phyloP scores from a whole-genome alignment of 1,140 invertebrate species.

The Atta texana region DNA sequence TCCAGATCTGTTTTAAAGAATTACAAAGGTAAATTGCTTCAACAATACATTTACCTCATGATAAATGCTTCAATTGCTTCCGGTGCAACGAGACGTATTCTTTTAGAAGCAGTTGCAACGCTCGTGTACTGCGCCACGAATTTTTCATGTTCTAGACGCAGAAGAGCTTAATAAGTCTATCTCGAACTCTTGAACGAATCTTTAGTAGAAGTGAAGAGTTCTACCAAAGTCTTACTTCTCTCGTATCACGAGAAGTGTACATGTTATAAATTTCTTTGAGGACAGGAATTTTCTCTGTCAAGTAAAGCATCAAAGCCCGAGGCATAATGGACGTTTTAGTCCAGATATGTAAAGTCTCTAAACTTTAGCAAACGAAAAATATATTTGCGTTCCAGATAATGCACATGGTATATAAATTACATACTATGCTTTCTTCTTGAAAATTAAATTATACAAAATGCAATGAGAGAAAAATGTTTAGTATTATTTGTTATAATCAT shows the following conservation, averaged over 20 bases:
- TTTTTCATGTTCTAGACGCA: conserved; percentile 21
- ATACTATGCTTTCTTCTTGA: not conserved
- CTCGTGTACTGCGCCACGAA: not conserved
- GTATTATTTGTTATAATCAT: no score
- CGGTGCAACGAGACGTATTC: not conserved
- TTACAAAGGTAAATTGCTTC: not conserved
- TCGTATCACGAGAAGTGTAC: not conserved
- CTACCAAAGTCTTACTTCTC: not conserved
- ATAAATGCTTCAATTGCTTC: conserved; percentile 18
- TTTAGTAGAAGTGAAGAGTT: not conserved
- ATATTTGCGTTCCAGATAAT: not conserved
- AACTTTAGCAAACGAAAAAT: conserved; percentile 2
- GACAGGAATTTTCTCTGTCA: not conserved
- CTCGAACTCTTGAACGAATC: not conserved
- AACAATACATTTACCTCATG: conserved; percentile 16
- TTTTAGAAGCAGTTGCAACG: not conserved
- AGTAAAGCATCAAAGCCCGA: conserved; percentile 2
- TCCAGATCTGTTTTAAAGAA: not conserved
- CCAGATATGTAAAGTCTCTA: conserved; percentile 29
- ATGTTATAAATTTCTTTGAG: conserved; percentile 42
- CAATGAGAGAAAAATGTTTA: no score
- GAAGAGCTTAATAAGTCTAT: conserved; percentile 13
- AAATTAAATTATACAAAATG: not conserved
- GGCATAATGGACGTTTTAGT: conserved; percentile 25
- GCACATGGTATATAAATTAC: not conserved